A percentile compares a stretch with the other conserved stretches of the same genome.
phyloP scores from a whole-genome alignment of 2,797 vertebrate genomes.

The Tinamus major region DNA sequence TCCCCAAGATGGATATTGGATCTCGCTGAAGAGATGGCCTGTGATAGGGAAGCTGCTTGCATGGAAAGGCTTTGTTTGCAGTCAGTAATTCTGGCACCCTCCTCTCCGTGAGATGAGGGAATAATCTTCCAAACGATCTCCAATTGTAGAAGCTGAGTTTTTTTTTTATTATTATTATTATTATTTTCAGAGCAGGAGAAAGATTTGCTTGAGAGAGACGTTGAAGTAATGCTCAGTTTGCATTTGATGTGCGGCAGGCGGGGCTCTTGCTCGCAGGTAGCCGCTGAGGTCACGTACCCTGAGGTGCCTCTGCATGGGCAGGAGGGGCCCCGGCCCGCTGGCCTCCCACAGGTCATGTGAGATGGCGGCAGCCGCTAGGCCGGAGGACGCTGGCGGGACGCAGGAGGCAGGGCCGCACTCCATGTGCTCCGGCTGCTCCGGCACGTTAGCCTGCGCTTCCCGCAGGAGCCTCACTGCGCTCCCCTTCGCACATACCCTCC shows the following conservation, averaged over 20 bases:
- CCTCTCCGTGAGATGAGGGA: background rate
- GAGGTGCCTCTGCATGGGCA: background rate
- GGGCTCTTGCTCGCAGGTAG: accelerated
- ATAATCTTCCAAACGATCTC: constrained; percentile 5
- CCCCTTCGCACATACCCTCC: background rate
- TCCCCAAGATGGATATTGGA: background rate
- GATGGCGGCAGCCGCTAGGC: background rate
- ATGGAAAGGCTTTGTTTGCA: background rate
- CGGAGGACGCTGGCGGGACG: background rate
- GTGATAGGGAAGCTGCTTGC: background rate
- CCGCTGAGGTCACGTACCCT: background rate
- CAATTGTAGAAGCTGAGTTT: constrained; percentile 7
- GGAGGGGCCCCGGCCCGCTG: background rate
- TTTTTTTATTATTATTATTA: too few relatives aligned
- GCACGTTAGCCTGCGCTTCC: background rate
- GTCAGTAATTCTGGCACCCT: constrained; percentile 1
- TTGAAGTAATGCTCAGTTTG: background rate
- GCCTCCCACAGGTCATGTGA: background rate
- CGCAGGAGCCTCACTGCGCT: background rate
- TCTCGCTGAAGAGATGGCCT: background rate
- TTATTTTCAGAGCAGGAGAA: background rate
- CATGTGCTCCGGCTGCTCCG: background rate
- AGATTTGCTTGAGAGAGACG: background rate
- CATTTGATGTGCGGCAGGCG: background rate
- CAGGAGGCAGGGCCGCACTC: background rate